phyloP scores from a whole-genome alignment of 2,113 vertebrate species.

The Alethe castanea region DNA sequence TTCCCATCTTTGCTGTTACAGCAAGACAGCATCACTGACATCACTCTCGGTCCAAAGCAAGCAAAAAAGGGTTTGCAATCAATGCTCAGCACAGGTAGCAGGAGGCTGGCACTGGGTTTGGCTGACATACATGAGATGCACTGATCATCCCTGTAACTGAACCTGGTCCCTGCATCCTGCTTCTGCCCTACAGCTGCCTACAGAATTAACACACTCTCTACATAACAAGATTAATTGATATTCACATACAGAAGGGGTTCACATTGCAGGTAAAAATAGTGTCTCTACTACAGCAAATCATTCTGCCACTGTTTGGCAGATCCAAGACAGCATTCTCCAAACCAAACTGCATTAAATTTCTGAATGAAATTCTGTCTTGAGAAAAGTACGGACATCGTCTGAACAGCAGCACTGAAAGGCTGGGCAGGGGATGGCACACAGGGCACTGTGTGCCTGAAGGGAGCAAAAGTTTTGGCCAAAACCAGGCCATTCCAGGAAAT shows the following conservation, averaged over 20 bases:
- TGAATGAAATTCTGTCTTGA: neutral
- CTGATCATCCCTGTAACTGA: neutral
- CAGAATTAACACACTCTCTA: neutral
- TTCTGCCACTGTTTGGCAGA: neutral
- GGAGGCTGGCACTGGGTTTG: neutral
- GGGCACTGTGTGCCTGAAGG: neutral
- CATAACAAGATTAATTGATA: rapidly evolving
- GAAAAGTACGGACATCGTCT: rapidly evolving
- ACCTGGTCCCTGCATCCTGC: neutral
- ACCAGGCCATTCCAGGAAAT: neutral
- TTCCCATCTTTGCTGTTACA: neutral
- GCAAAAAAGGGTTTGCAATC: neutral
- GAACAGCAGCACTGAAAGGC: neutral
- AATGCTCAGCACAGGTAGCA: neutral
- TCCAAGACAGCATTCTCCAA: neutral
- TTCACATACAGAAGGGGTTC: neutral
- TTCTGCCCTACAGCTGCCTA: neutral
- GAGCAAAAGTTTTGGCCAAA: neutral
- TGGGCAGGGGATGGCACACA: neutral
- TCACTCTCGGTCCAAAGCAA: neutral
- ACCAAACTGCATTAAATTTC: neutral
- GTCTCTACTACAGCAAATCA: neutral
- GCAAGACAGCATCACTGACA: neutral
- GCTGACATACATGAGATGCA: neutral
- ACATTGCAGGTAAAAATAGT: neutral